Base-by-base conservation (phyloP, 2,113 vertebrate species). In the Probosciger aterrimus region DNA sequence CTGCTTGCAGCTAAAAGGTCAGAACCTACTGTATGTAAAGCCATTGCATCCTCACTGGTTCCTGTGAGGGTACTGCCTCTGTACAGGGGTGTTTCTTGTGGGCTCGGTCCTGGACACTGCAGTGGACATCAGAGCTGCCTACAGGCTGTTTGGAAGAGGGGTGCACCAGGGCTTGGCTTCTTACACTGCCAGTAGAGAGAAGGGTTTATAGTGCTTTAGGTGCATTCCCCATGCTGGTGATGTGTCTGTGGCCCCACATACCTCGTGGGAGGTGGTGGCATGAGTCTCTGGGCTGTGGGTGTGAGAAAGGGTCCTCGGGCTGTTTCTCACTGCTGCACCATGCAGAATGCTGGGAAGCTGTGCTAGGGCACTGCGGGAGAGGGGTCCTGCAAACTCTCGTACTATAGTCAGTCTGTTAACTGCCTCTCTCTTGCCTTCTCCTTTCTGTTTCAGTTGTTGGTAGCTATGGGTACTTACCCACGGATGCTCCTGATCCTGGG, bases 381-480 rank as follows among this genome's bases (percentile, higher is more conserved):
- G 15, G 22, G 8, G 9, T 73, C 17, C 64, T 79, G 27, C 8
- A 44, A 35, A 27, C 18, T 18, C 7, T 60, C 7, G 4, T 5
- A 6, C 12, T 6, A 2, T 37, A 55, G 14, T 43, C 60, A 31
- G 37, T 39, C 24, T 25, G 12, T 50, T 90, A 86, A 94, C 62
- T 92, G 24, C 25, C 4, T 18, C 15, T 60, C 59, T 97, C 62
- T 95, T 41, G 70, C 30, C 43, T 91, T 97, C 68, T 87, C 43
- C 53, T 90, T 96, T 96, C 64, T 96, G 71, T 98, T 97, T 96
- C 98, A 98, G 95, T 62, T 96, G 91, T 96, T 96, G 95, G 91
- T 82, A 95, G 95, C 46, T 83, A 99, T 99, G 99, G 98, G 97
- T 93, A 96, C 94, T 87, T 96, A 96, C 92, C 92, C 90, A 82